phyloP scores from a whole-genome alignment of 1,140 invertebrate genomes.

The Penaeus japonicus region DNA sequence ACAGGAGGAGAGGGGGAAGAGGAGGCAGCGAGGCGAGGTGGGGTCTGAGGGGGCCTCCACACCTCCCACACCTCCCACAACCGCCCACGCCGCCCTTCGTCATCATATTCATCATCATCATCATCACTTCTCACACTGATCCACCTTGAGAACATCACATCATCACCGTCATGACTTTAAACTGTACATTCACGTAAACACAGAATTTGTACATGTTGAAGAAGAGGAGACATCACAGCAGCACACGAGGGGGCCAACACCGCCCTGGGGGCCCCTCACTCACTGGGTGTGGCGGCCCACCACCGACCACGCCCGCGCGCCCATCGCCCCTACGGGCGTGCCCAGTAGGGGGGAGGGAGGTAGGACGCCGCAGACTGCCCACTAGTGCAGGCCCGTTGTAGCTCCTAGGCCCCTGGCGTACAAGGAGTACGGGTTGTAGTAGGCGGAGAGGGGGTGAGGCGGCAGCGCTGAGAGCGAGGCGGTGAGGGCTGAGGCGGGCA shows the following conservation, averaged over 20 bases:
- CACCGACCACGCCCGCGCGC: slow-evolving; percentile 25
- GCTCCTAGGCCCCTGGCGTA: slow-evolving; percentile 56
- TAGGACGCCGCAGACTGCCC: background rate
- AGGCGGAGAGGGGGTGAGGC: slow-evolving; percentile 57
- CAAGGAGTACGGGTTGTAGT: slow-evolving; percentile 58
- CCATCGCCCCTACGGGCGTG: background rate
- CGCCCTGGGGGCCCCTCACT: background rate
- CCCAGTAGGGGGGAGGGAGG: background rate
- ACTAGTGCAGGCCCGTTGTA: slow-evolving; percentile 53
- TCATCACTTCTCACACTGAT: slow-evolving; percentile 11
- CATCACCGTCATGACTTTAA: slow-evolving; percentile 23
- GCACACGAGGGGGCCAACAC: background rate
- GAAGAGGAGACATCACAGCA: slow-evolving; percentile 50
- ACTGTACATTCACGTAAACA: slow-evolving; percentile 45
- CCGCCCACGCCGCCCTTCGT: background rate
- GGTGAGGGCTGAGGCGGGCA: slow-evolving; percentile 56
- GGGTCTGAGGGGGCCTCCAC: background rate
- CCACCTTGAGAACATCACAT: slow-evolving; percentile 25
- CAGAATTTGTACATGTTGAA: slow-evolving; percentile 53
- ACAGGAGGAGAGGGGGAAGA: background rate
- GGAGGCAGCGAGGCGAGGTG: background rate
- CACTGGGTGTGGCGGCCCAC: slow-evolving; percentile 18
- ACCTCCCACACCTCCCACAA: background rate
- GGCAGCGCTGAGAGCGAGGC: slow-evolving; percentile 52
- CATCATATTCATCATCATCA: background rate